Base-by-base conservation (phyloP, 2,797 vertebrate genomes). In the Crenuchus spilurus region DNA sequence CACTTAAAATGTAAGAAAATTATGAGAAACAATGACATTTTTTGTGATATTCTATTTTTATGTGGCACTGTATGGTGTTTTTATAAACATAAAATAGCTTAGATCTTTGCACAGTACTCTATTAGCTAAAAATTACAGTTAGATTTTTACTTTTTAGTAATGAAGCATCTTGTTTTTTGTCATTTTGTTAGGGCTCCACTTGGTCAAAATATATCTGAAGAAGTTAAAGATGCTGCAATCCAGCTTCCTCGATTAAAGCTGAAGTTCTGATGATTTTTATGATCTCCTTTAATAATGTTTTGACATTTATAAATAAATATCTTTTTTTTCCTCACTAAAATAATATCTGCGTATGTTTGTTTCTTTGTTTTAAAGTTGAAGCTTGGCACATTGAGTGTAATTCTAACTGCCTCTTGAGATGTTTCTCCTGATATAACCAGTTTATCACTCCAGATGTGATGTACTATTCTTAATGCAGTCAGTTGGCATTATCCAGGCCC, bases 181-280 rank as follows among this genome's bases (percentile, higher is more conserved):
- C n/a, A n/a, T 16, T 9, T 22, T 2, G 14, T 13, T 81, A 99
- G 97, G 89, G 95, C 96, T 60, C 91, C 90, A 1, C 91, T 99
- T 79, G 97, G 97, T 76, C 82, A 86, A 61, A 93, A 98, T 83
- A 93, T 98, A 81, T 94, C 94, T 42, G 87, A 91, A 63, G 88
- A 93, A 84, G 96, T 99, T 77, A 92, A 82, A 87, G 88, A 94
- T 37, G 93, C 95, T 35, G 87, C 90, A 6, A 96, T 99, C 86
- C 93, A 84, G 84, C 57, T 96, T 33, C 95, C 95, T 6, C 61
- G 18, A 26, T 41, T 96, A 79, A 92, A 88, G 84, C 78, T 93
- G 46, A 90, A 82, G 60, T 87, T 88, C 42, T 71, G 11, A 26
- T 39, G 11, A 33, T 39, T 37, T 22, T 6, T 9, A 0, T 62